Percentiles rank a stretch among this genome's conserved stretches.
Evolutionary conservation across 2,797 vertebrate genomes (phyloP).

Genomic region (Lutjanus campechanus): DNA sequence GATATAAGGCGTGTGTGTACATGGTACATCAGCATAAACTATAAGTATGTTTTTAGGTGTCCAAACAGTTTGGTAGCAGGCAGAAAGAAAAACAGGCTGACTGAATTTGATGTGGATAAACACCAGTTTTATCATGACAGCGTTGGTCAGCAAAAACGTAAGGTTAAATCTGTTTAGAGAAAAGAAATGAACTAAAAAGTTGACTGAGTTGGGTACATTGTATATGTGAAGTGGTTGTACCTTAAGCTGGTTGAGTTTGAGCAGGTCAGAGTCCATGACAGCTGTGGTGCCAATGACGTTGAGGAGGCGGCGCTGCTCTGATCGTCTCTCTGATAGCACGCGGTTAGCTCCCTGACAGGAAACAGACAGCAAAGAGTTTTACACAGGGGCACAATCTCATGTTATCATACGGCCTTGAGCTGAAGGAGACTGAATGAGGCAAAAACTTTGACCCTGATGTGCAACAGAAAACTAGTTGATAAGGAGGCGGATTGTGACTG

Average conservation of each 20-base stretch:
- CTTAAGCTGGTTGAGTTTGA: constrained; percentile 96
- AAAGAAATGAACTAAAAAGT: background rate
- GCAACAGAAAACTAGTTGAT: background rate
- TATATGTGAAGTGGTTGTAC: constrained; percentile 64
- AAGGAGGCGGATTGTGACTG: background rate
- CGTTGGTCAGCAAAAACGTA: background rate
- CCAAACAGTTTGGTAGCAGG: too few species aligned
- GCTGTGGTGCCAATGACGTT: constrained; percentile 92
- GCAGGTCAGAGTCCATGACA: constrained; percentile 92
- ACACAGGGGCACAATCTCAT: constrained; percentile 16
- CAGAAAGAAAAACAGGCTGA: background rate
- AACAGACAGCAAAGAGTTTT: constrained; percentile 32
- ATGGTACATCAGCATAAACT: background rate
- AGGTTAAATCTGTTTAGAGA: background rate
- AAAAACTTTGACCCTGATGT: constrained; percentile 10
- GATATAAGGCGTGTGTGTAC: background rate
- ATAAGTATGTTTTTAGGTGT: too few species aligned
- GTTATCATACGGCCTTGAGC: constrained; percentile 39
- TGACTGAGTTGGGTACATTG: background rate
- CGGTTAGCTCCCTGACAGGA: constrained; percentile 88
- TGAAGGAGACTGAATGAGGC: background rate
- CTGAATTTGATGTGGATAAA: background rate
- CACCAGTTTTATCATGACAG: too few species aligned
- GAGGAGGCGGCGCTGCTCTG: constrained; percentile 93
- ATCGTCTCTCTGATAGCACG: constrained; percentile 91